A percentile compares a stretch with the other conserved stretches of the same genome.
Evolutionary conservation across 2,888 invertebrate genomes (phyloP).

Genomic region (Nomada lathburiana): DNA sequence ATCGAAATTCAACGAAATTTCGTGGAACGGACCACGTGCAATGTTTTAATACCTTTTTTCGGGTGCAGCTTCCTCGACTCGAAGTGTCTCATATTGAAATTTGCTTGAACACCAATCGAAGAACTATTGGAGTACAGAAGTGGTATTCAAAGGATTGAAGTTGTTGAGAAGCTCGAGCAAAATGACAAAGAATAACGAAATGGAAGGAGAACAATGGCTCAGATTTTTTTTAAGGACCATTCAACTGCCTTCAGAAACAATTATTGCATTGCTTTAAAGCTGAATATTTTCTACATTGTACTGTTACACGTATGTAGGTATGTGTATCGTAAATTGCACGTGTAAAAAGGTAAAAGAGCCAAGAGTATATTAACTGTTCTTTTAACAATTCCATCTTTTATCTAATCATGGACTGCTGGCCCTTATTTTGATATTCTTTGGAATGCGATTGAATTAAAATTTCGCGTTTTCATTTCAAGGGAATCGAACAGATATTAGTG

Average conservation of each 20-base stretch:
- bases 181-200: too few relatives aligned
- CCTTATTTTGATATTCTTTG: too few relatives aligned
- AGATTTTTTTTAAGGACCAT: too few relatives aligned
- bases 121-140: neutral
- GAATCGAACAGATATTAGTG: too few relatives aligned
- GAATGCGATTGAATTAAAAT: too few relatives aligned
- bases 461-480: too few relatives aligned
- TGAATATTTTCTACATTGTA: neutral
- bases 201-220: too few relatives aligned
- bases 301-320: neutral
- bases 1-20: constrained; percentile 38
- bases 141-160: neutral
- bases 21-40: neutral
- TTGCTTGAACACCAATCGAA: neutral
- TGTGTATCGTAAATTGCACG: too few relatives aligned
- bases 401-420: too few relatives aligned
- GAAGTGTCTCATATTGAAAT: neutral
- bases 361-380: too few relatives aligned
- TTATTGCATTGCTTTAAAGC: neutral
- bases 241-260: neutral
- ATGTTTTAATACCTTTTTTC: neutral
- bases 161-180: neutral
- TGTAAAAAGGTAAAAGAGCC: too few relatives aligned
- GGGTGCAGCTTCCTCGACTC: neutral
- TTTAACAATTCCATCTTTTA: too few relatives aligned